Conservation (phyloP, 2,888 invertebrate genomes). For the Leptothorax acervorum region DNA sequence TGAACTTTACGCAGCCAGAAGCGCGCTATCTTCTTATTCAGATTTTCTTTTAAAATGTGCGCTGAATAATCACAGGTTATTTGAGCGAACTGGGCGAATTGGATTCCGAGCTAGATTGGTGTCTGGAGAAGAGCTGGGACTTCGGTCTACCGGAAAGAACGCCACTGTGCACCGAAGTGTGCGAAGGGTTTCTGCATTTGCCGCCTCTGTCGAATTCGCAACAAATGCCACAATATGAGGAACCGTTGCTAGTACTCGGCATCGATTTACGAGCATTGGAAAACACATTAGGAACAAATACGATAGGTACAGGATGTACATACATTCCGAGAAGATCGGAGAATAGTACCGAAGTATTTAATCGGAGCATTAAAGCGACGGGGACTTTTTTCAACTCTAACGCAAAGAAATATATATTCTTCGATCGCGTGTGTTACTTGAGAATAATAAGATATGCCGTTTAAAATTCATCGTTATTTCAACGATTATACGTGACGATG, state of each 20-base stretch:
- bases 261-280: conserved; percentile 84
- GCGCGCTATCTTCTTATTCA: not conserved
- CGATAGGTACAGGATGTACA: conserved; percentile 60
- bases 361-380: not conserved
- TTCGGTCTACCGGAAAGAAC: conserved; percentile 87
- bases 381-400: not conserved
- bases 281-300: conserved; percentile 74
- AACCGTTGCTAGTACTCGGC: conserved; percentile 84
- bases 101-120: conserved; percentile 83
- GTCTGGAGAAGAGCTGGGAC: conserved; percentile 83
- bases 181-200: conserved; percentile 86
- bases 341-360: not conserved
- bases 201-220: conserved; percentile 79
- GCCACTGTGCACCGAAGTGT: conserved; percentile 87
- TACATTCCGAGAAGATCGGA: not conserved
- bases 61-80: conserved; percentile 68
- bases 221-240: conserved; percentile 80
- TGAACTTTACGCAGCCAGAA: not conserved
- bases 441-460: not conserved
- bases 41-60: not conserved
- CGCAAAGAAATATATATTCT: not conserved
- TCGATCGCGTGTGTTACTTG: not conserved
- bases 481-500: not conserved
- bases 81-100: conserved; percentile 81
- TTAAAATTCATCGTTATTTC: conserved; percentile 17